Base-by-base conservation (phyloP, 92 coral and sea anemone species). In the Bergia puertoricense region DNA sequence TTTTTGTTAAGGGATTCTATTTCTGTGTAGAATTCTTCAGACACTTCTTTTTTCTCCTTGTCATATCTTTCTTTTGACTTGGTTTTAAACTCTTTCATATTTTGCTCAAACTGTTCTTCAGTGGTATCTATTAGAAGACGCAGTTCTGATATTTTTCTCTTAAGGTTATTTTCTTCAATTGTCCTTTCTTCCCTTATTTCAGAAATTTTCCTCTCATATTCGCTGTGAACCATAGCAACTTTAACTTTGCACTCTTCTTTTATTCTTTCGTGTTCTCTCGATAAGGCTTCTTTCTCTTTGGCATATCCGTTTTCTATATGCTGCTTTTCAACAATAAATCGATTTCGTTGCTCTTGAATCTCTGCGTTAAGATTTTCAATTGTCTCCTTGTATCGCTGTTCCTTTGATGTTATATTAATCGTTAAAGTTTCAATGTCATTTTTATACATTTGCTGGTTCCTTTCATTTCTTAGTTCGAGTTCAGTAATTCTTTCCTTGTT, bases 1-100 rank as follows among this genome's bases (percentile, higher is more conserved):
- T 81, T 81, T 62, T 81, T 22, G 23, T 81, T 81, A n/a, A 57
- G 36, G n/a, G n/a, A 2, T 59, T 81, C 85, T n/a, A 37, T 81
- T 56, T 81, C 74, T 81, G 57, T 62, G 16, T 39, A 65, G 16
- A 38, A 81, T 5, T 57, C 74, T 15, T 16, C 30, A 62, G 45
- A 6, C 5, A 62, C 39, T 36, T 62, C 74, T 22, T 40, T n/a
- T 7, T 62, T 81, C 36, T 62, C 73, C 16, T 16, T 30, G 15
- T 81, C 85, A 59, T 37, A 81, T 39, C 37, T 81, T 59, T 39
- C 85, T 81, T 62, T 62, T 42, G 36, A 36, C 68, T 39, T 41
- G 2, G 0, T 40, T 43, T 62, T 57, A 66, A 81, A 39, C 22
- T 81, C 73, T 62, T 16, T 81, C 38, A 81, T 30, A 39, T 42